Percentiles rank a stretch among this genome's conserved stretches.
phyloP scores from a whole-genome alignment of 2,113 vertebrate genomes.

The Nothoprocta pentlandii region DNA sequence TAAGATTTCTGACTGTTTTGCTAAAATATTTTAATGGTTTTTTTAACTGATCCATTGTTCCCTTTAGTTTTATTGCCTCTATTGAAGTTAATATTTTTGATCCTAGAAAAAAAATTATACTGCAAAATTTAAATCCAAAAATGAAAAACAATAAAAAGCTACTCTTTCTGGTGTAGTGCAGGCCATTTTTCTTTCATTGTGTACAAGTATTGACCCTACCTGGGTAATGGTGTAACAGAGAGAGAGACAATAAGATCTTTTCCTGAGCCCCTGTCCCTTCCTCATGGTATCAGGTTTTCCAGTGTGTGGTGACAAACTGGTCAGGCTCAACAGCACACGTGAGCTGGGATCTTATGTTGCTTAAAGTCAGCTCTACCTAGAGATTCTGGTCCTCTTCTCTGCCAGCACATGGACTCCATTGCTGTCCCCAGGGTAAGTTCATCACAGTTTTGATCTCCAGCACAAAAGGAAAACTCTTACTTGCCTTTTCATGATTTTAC shows the following conservation, averaged over 20 bases:
- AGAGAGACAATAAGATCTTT: background rate
- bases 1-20: background rate
- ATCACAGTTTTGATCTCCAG: background rate
- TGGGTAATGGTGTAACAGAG: background rate
- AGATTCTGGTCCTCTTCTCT: background rate
- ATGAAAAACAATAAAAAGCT: background rate
- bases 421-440: background rate
- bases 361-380: background rate
- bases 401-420: background rate
- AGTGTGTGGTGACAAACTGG: background rate
- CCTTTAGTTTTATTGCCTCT: background rate
- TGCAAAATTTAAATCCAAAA: background rate
- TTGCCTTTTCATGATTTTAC: background rate
- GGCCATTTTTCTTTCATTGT: background rate
- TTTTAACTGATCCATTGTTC: background rate
- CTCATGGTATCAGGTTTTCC: background rate
- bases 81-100: background rate
- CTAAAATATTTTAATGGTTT: background rate
- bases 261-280: background rate
- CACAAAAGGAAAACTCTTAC: background rate
- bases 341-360: background rate
- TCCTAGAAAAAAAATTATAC: background rate
- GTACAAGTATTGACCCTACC: background rate
- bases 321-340: background rate
- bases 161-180: background rate